Evolutionary conservation across 2,888 invertebrate genomes (phyloP), one percentile per base, ranked within the genome.

Genomic region (Fragum sueziense): DNA sequence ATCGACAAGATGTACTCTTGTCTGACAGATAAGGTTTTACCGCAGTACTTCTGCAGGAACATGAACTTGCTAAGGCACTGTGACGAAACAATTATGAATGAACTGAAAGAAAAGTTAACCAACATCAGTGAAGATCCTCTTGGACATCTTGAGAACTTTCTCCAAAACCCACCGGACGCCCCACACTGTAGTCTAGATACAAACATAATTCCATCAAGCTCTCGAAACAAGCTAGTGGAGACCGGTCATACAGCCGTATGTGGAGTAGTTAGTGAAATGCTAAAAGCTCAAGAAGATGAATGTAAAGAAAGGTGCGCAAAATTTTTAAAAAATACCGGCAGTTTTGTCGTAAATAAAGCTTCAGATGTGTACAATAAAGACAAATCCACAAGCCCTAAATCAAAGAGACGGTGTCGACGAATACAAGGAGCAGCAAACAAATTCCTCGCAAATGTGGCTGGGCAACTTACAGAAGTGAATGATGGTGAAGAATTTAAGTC

Each of bases 61-160:
- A 74, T 74, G 73, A 78, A 78, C 65, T 54, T 81, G n/a, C n/a
- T 74, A 33, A 37, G 37, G 37, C 68, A 57, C 29, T 73, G 37
- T 54, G n/a, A 65, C 14, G 27, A 20, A 9, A 33, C 22, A 3
- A 33, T 17, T 9, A 31, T 54, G 17, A 52, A 70, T 3, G 33
- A 2, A 1, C 25, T 54, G 1, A 54, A 54, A 2, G 25, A 17
- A 37, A n/a, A 25, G 22, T 6, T 65, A 37, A 22, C 34, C 7
- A 4, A 37, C 2, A 37, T 65, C 1, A 33, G 14, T 54, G 33
- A 52, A 22, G 20, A 29, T 11, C 70, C 54, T 11, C 14, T 70
- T 1, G 11, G 27, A 7, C 29, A 54, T 14, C 33, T 70, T 4
- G 14, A 27, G 7, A n/a, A 33, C 9, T 70, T 70, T 33, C 33